phyloP scores from a whole-genome alignment of 2,113 vertebrate genomes.

The Phaethornis superciliosus region DNA sequence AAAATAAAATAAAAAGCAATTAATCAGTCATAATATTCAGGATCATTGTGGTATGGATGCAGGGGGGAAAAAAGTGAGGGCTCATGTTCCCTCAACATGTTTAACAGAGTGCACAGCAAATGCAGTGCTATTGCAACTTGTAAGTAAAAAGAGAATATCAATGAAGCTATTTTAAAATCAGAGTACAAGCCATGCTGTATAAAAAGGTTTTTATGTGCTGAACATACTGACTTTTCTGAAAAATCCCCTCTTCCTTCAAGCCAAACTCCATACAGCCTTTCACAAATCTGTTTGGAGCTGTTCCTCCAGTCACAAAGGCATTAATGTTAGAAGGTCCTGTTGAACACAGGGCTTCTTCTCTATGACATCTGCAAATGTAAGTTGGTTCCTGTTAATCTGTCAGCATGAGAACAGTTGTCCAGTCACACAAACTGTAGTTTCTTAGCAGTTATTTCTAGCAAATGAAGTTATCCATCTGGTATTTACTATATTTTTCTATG shows the following conservation, averaged over 20 bases:
- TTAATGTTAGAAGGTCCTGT: not conserved
- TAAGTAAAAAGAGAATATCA: not conserved
- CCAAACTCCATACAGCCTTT: not conserved
- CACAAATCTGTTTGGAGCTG: not conserved
- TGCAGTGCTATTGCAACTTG: not conserved
- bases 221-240: not conserved
- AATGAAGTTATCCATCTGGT: not conserved
- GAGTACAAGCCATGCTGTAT: not conserved
- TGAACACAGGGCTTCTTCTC: not conserved
- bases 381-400: not conserved
- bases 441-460: not conserved
- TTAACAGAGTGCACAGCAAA: not conserved
- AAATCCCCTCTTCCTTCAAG: not conserved
- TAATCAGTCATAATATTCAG: not conserved
- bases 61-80: not conserved
- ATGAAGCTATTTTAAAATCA: not conserved
- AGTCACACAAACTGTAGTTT: not conserved
- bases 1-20: not conserved
- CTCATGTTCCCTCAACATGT: not conserved
- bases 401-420: not conserved
- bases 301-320: not conserved
- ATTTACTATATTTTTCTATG: not conserved
- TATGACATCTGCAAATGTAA: not conserved
- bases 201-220: not conserved
- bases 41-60: not conserved